Base-by-base conservation (phyloP, 2,797 vertebrate genomes). In the Valencia hispanica region DNA sequence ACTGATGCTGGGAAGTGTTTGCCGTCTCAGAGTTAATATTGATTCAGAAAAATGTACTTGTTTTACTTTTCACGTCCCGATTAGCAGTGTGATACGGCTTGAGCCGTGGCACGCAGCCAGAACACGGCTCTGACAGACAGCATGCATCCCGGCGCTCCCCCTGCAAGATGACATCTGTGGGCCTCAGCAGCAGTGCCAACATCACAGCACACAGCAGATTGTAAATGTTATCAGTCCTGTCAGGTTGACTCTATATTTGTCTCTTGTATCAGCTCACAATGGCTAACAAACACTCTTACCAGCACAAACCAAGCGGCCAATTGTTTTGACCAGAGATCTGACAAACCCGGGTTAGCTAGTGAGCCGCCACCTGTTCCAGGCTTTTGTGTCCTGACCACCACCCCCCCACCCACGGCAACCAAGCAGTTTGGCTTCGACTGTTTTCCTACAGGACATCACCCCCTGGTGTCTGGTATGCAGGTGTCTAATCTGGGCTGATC, bases 391-490 rank as follows among this genome's bases (percentile, higher is more conserved):
- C 45, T 5, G 1, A 65, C 77, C 71, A 74, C 36, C 72, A 51
- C 66, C 70, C 39, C 61, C 73, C 50, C 53, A 81, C 72, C 30
- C 17, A 73, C 53, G n/a, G n/a, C 53, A 20, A 59, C 36, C 22
- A 70, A 72, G 41, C 77, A 71, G 87, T 82, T 84, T 34, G 12
- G 75, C 74, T 71, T 70, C 9, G 9, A 73, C 78, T 0, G 53
- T 79, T 89, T 85, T 79, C 87, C 91, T 85, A 79, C 32, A 77
- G 89, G 93, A 93, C 90, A 91, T 87, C 88, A 90, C 93, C 94
- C 94, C 94, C 94, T 94, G 89, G 91, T 94, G 94, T 92, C 87
- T 93, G 93, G 93, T 92, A 94, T 94, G 91, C 93, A 94, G 93
- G 93, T 94, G 92, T 92, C 88, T 94, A 93, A 94, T 95, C 92